Conservation (phyloP, 2,797 vertebrate species). For the Esox masquinongy region DNA sequence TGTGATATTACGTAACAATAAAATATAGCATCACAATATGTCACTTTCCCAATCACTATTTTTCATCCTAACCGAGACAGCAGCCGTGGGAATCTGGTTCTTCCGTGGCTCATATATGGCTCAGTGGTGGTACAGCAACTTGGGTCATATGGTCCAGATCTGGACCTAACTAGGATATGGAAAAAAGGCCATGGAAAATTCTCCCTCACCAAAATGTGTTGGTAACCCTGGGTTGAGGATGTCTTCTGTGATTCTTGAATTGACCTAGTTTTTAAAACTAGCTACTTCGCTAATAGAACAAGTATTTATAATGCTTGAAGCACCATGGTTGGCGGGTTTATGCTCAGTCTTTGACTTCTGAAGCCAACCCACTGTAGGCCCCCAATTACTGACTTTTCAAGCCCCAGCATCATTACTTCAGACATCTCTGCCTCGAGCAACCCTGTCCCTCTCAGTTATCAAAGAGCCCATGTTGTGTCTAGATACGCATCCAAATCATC, state of each 20-base stretch:
- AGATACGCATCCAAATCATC: conserved; percentile 1
- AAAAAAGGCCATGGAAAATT: neutral
- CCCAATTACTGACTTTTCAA: neutral
- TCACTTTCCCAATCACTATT: no score
- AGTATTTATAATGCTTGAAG: neutral
- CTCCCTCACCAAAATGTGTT: neutral
- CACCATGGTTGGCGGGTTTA: neutral
- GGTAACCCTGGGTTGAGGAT: neutral
- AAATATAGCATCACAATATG: no score
- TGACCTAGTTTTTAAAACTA: neutral
- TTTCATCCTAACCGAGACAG: neutral
- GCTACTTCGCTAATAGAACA: neutral
- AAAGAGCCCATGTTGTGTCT: neutral
- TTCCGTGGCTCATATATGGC: neutral
- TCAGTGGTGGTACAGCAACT: neutral
- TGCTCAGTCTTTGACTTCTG: conserved; percentile 7
- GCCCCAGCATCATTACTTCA: neutral
- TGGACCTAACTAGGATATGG: neutral
- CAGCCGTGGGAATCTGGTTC: neutral
- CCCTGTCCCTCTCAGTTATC: neutral
- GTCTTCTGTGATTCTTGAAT: neutral
- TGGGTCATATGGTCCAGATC: neutral
- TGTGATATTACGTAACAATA: no score
- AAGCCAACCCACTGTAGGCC: neutral
- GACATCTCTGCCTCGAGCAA: neutral